A percentile compares a stretch with the other conserved stretches of the same genome.
Conservation (phyloP, 2,797 vertebrate genomes). For the Mus minutoides region DNA sequence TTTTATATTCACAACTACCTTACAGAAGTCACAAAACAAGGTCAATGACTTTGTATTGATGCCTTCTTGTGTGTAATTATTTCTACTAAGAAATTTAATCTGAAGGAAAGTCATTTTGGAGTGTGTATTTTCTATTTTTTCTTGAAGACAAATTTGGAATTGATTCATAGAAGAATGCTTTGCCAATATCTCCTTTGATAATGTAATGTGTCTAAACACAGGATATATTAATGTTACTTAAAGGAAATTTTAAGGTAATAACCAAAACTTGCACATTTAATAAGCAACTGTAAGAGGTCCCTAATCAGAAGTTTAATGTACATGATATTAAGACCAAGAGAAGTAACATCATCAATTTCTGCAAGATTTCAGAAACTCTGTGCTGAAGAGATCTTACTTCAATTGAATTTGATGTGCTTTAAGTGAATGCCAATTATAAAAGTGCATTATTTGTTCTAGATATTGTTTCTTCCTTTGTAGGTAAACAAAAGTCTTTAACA, state of each 20-base stretch:
- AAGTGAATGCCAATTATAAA: background rate
- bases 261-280: background rate
- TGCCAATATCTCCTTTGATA: background rate
- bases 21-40: background rate
- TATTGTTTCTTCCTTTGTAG: background rate
- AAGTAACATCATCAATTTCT: background rate
- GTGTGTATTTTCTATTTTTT: background rate
- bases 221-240: background rate
- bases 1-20: background rate
- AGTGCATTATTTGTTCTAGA: background rate
- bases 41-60: background rate
- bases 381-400: background rate
- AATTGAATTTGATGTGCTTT: background rate
- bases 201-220: background rate
- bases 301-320: background rate
- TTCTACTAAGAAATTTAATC: background rate
- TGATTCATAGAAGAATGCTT: background rate
- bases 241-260: background rate
- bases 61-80: background rate
- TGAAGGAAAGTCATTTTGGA: background rate
- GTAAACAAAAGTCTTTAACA: background rate
- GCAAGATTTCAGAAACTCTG: background rate
- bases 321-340: background rate
- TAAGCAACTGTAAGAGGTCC: background rate
- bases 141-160: constrained; percentile 27